Conservation (phyloP, 1,140 invertebrate genomes). For the Streblospio benedicti region DNA sequence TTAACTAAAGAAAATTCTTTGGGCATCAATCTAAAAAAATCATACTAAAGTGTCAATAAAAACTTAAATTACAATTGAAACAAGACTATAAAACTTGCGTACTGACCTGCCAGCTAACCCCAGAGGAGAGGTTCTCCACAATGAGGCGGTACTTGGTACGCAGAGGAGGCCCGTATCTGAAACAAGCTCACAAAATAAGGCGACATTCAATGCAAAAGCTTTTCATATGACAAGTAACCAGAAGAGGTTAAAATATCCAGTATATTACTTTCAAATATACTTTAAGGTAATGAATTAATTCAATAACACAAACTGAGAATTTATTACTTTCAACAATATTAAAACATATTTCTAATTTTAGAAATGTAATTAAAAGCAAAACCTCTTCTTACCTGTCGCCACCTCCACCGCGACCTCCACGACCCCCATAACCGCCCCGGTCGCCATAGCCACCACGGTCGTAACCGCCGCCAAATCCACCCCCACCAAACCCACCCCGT, state of each 20-base stretch:
- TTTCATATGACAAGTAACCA: not conserved
- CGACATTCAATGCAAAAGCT: not conserved
- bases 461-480: too few species aligned
- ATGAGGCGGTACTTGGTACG: conserved; percentile 5
- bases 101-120: conserved; percentile 5
- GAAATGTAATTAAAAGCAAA: not conserved
- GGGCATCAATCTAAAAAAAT: too few species aligned
- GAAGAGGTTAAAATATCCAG: not conserved
- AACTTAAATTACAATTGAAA: conserved; percentile 2
- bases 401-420: too few species aligned
- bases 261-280: not conserved
- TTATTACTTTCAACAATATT: not conserved
- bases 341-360: not conserved
- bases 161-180: not conserved
- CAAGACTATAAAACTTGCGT: not conserved
- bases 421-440: too few species aligned
- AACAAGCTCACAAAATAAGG: not conserved
- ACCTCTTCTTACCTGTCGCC: too few species aligned
- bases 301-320: not conserved
- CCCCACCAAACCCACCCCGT: too few species aligned
- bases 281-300: not conserved
- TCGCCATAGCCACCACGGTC: too few species aligned
- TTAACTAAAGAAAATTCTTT: too few species aligned
- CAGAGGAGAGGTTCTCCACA: conserved; percentile 8
- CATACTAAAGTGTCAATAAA: too few species aligned